Evolutionary conservation across 2,797 vertebrate species (phyloP).

Genomic region (Lates japonicus): DNA sequence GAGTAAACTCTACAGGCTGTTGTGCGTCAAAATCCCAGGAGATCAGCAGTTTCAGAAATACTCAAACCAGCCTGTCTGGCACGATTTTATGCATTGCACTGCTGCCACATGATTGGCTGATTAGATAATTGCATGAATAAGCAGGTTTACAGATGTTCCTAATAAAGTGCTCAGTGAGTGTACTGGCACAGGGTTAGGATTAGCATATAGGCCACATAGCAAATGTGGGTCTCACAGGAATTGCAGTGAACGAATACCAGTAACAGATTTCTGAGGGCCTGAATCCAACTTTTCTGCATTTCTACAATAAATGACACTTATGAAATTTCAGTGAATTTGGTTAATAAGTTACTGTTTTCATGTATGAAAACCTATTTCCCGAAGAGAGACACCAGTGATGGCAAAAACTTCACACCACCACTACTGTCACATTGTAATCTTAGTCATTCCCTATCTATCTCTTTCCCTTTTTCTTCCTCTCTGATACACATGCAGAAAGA

Average conservation of each 20-base stretch:
- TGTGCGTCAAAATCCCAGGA: not conserved
- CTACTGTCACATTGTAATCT: conserved; percentile 51
- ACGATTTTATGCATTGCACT: not conserved
- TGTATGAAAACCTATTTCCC: conserved; percentile 25
- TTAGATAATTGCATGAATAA: not conserved
- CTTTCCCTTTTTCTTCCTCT: conserved; percentile 33
- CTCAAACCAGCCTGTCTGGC: not conserved
- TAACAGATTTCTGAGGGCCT: not conserved
- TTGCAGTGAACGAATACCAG: not conserved
- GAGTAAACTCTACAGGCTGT: not conserved
- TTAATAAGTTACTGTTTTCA: conserved; percentile 3
- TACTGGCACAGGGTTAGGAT: not conserved
- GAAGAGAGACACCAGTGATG: conserved; percentile 34
- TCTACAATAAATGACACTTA: not conserved
- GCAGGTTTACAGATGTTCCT: not conserved
- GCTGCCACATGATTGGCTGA: not conserved
- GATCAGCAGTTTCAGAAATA: not conserved
- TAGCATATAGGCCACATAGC: conserved; percentile 21
- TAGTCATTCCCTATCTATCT: conserved; percentile 37
- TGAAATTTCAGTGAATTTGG: not conserved
- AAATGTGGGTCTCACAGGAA: not conserved
- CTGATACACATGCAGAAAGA: conserved; percentile 51
- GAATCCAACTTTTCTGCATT: not conserved
- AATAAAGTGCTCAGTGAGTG: not conserved
- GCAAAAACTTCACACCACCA: conserved; percentile 39